Conservation (phyloP, 2,113 vertebrate species). For the Stomatorhinus ivindoensis region DNA sequence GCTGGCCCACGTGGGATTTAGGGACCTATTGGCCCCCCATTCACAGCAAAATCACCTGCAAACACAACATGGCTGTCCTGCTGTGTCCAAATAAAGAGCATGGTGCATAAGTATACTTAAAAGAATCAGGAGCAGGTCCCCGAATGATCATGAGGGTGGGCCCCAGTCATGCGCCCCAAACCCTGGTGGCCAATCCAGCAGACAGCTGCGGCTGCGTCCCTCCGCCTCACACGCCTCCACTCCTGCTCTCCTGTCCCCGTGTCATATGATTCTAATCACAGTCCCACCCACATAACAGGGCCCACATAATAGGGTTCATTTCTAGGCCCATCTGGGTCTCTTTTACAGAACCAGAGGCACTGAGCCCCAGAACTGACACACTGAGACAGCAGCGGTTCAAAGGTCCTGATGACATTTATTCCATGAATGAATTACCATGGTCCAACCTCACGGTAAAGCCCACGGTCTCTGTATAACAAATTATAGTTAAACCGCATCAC, state of each 20-base stretch:
- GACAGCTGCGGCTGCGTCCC: neutral
- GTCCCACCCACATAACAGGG: neutral
- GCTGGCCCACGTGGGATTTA: constrained; percentile 6
- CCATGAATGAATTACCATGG: neutral
- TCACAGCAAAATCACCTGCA: neutral
- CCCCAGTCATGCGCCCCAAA: neutral
- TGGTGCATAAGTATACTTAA: neutral
- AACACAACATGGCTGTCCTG: neutral
- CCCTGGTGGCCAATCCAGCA: neutral
- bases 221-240: neutral
- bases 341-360: neutral
- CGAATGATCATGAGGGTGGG: no score
- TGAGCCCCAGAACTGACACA: neutral
- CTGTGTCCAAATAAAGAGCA: neutral
- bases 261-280: neutral
- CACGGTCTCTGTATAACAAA: neutral
- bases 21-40: neutral
- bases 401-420: constrained; percentile 12
- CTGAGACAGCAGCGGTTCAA: neutral
- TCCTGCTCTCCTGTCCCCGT: neutral
- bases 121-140: neutral
- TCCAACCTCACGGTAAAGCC: neutral
- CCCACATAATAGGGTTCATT: neutral
- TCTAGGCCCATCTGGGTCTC: neutral
- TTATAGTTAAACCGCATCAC: neutral